These are phyloP conservation scores for Ondatra zibethicus DNA, from an alignment of 2,113 vertebrate species.

Conservation along the genomic window DNA sequence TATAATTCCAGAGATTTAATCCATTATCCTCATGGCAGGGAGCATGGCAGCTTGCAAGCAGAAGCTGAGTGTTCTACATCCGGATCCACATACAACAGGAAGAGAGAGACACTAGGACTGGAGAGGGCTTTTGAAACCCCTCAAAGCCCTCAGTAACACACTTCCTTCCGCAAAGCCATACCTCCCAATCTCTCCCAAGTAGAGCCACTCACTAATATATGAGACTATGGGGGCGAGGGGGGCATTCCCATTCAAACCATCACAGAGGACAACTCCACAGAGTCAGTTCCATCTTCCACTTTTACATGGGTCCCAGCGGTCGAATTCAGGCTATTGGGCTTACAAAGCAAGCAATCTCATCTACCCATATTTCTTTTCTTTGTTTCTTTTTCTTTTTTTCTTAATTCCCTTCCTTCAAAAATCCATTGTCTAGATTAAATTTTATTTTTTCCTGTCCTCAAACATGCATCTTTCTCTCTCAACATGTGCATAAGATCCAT, in stretches of 20 bases:
- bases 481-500: neutral
- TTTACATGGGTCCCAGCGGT: neutral
- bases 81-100: neutral
- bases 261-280: neutral
- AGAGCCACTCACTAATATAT: neutral
- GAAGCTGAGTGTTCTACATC: too few species aligned
- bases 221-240: neutral
- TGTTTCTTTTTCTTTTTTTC: neutral
- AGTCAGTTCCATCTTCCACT: too few species aligned
- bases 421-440: neutral
- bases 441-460: neutral
- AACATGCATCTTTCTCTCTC: neutral
- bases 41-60: too few species aligned
- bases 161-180: neutral
- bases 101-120: neutral
- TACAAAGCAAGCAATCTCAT: neutral
- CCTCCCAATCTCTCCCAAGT: neutral
- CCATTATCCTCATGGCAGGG: neutral
- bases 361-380: neutral
- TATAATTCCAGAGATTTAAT: neutral
- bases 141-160: neutral
- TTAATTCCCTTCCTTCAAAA: neutral
- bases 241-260: neutral
- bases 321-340: neutral
- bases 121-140: neutral